These are phyloP conservation scores for Nephotettix cincticeps DNA, from an alignment of 1,140 invertebrate genomes.

Conservation along the genomic window DNA sequence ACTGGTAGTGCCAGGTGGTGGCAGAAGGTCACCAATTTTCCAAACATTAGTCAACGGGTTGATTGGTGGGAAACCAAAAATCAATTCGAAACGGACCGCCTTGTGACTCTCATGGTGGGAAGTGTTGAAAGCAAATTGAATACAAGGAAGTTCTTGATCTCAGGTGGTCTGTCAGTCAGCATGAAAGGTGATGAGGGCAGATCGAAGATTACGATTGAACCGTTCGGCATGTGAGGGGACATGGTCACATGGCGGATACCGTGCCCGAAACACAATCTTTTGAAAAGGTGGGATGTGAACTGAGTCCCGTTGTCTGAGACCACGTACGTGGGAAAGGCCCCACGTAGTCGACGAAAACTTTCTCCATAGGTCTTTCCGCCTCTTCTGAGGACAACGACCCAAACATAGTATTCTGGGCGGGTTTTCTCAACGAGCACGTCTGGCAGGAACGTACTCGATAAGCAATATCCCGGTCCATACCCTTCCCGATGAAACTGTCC, in stretches of 20 bases:
- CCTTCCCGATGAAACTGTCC: not conserved
- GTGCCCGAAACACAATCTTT: not conserved
- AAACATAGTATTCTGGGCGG: no score
- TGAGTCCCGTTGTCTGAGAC: not conserved
- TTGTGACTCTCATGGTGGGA: not conserved
- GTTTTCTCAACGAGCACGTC: no score
- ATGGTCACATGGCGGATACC: not conserved
- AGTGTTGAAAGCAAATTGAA: not conserved
- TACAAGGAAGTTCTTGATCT: not conserved
- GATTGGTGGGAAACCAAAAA: not conserved
- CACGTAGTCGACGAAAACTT: no score
- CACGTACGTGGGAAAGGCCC: not conserved
- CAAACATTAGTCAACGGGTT: not conserved
- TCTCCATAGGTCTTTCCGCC: no score
- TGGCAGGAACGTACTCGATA: not conserved
- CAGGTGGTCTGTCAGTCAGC: not conserved
- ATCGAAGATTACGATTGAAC: not conserved
- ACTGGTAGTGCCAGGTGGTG: not conserved
- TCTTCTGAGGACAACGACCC: no score
- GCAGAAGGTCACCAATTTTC: not conserved
- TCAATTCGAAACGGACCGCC: not conserved
- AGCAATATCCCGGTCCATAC: not conserved
- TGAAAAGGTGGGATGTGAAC: not conserved
- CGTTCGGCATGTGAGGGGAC: not conserved
- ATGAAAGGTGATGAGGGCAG: not conserved